These are phyloP conservation scores for Parasteatoda lunata DNA, from an alignment of 2,888 invertebrate genomes.

Conservation along the genomic window DNA sequence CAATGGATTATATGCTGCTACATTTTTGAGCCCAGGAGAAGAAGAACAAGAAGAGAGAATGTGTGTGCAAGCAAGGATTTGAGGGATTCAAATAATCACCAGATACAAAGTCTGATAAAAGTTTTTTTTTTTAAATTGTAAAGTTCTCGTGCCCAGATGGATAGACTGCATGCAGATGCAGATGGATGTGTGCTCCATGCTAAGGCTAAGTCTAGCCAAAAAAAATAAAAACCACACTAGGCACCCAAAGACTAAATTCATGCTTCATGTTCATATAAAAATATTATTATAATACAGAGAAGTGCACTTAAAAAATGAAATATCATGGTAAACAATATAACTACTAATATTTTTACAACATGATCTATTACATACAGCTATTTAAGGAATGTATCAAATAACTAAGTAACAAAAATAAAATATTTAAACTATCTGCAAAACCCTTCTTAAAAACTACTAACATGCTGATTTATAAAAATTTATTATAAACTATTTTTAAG, in stretches of 20 bases:
- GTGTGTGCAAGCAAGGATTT: slow-evolving; percentile 51
- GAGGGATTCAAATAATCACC: slow-evolving; percentile 47
- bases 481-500: not conserved
- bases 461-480: not conserved
- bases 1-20: slow-evolving; percentile 54
- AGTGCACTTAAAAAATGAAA: slow-evolving; percentile 39
- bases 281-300: slow-evolving; percentile 33
- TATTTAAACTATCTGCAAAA: not conserved
- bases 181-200: slow-evolving; percentile 66
- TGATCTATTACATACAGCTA: not conserved
- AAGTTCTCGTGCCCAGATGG: slow-evolving; percentile 54
- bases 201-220: slow-evolving; percentile 66
- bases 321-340: not conserved
- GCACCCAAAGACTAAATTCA: slow-evolving; percentile 65
- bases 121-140: slow-evolving; percentile 26
- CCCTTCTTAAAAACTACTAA: not conserved
- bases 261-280: slow-evolving; percentile 46
- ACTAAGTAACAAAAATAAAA: not conserved
- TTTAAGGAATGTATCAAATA: not conserved
- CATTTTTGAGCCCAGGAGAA: slow-evolving; percentile 55
- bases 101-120: slow-evolving; percentile 42
- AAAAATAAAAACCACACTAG: slow-evolving; percentile 69
- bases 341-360: not conserved
- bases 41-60: slow-evolving; percentile 39
- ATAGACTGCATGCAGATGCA: slow-evolving; percentile 67